Evolutionary conservation across 1,140 invertebrate species (phyloP).

Genomic region (Heliconius himera): DNA sequence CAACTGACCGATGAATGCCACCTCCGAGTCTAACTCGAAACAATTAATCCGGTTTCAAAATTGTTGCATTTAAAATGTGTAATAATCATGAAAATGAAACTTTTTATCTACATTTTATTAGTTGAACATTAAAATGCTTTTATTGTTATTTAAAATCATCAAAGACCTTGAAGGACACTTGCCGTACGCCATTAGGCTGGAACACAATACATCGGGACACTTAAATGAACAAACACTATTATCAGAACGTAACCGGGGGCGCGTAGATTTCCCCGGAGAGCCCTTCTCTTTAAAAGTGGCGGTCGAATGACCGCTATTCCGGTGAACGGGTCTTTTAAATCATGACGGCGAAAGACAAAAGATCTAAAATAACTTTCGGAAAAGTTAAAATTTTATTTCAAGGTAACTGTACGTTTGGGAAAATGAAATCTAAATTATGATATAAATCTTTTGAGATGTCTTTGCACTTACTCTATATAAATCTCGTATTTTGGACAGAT

Average conservation of each 20-base stretch:
- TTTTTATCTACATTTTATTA: neutral
- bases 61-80: too few species aligned
- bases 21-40: too few species aligned
- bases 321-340: constrained; percentile 56
- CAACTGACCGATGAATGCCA: too few species aligned
- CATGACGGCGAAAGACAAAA: constrained; percentile 38
- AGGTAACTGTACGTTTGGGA: constrained; percentile 29
- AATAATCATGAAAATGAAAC: too few species aligned
- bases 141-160: constrained; percentile 5
- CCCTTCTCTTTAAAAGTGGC: constrained; percentile 73
- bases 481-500: neutral
- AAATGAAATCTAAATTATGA: constrained; percentile 23
- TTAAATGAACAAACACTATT: constrained; percentile 80
- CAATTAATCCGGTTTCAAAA: too few species aligned
- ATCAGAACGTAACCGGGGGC: constrained; percentile 62
- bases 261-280: constrained; percentile 73
- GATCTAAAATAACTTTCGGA: constrained; percentile 37
- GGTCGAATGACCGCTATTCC: constrained; percentile 64
- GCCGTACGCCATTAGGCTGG: constrained; percentile 47
- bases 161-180: constrained; percentile 16
- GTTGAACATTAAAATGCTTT: neutral
- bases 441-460: constrained; percentile 24
- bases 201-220: constrained; percentile 65
- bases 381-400: constrained; percentile 31
- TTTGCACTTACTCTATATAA: constrained; percentile 1